Percentiles rank a stretch among this genome's conserved stretches.
Conservation (phyloP, 2,797 vertebrate genomes). For the Muscicapa comitata region DNA sequence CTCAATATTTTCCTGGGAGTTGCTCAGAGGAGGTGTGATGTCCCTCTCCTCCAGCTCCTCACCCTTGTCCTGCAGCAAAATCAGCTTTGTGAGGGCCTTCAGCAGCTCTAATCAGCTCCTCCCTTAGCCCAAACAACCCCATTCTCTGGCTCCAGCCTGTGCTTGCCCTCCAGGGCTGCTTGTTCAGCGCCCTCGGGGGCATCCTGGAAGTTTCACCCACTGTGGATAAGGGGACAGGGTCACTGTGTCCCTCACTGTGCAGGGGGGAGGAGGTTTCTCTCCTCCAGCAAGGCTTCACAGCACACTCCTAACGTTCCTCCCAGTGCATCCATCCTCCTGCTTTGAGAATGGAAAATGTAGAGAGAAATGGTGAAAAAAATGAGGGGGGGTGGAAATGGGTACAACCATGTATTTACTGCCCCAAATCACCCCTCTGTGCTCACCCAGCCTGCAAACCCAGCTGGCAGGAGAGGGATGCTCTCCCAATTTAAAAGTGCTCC, state of each 20-base stretch:
- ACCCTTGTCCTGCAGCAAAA: neutral
- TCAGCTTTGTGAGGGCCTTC: neutral
- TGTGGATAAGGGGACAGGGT: neutral
- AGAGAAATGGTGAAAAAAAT: accelerated
- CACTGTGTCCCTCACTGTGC: neutral
- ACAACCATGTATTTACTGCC: accelerated
- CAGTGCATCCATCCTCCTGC: neutral
- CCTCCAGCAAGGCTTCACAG: neutral
- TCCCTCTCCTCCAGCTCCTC: neutral
- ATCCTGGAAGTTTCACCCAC: neutral
- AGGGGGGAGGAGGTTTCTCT: neutral
- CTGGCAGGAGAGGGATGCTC: neutral
- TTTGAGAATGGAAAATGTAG: neutral
- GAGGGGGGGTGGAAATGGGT: neutral
- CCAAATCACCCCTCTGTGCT: neutral
- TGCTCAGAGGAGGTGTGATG: neutral
- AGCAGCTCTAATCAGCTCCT: neutral
- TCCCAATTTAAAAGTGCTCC: neutral
- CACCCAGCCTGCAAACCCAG: neutral
- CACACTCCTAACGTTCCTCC: neutral
- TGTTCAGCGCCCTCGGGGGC: accelerated
- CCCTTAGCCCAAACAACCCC: slow-evolving; percentile 11
- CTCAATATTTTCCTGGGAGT: neutral
- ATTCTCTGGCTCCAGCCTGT: neutral
- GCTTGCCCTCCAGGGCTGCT: neutral